Conservation (phyloP, 2,113 vertebrate genomes). For the Channa maculata region DNA sequence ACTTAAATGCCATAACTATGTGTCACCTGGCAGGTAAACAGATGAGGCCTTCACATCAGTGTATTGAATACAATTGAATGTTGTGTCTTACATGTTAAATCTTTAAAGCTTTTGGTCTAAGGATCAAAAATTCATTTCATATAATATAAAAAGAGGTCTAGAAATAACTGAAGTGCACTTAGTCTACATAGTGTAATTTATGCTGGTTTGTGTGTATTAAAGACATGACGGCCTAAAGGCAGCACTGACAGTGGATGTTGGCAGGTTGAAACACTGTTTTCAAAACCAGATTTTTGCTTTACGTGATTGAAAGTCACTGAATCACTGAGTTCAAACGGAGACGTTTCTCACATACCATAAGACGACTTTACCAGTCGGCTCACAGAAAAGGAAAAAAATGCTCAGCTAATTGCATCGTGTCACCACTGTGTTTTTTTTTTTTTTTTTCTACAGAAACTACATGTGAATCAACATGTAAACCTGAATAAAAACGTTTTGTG, state of each 20-base stretch:
- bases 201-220: background rate
- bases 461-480: constrained; percentile 60
- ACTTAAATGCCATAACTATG: background rate
- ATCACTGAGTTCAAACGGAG: background rate
- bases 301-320: constrained; percentile 1
- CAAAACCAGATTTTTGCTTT: constrained; percentile 3
- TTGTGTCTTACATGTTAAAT: background rate
- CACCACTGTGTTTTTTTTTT: constrained; percentile 27
- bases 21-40: background rate
- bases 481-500: constrained; percentile 66
- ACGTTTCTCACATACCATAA: constrained; percentile 1
- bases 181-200: background rate
- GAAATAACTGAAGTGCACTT: constrained; percentile 55
- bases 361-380: background rate
- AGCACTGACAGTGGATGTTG: background rate
- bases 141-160: too few species aligned
- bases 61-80: background rate
- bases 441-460: constrained; percentile 27
- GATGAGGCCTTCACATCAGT: background rate
- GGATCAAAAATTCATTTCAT: too few species aligned
- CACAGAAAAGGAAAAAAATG: background rate
- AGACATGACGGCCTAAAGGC: constrained; percentile 1
- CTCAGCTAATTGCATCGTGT: background rate
- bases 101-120: background rate
- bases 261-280: background rate